Evolutionary conservation across 2,888 invertebrate genomes (phyloP).

Genomic region (Griposia aprilina): DNA sequence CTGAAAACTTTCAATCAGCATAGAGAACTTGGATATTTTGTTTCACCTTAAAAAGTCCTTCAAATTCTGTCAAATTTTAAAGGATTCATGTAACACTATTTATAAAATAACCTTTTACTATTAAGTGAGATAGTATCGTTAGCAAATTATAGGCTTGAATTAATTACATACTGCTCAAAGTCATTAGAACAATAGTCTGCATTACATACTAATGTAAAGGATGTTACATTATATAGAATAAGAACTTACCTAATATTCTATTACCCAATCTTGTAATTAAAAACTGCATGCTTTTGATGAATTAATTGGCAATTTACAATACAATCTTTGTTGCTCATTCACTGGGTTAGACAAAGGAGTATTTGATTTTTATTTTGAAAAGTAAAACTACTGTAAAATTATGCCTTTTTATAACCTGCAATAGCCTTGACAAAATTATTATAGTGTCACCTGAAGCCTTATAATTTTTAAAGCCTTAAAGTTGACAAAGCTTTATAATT

Average conservation of each 20-base stretch:
- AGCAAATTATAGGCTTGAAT: slow-evolving; percentile 22
- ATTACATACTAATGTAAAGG: slow-evolving; percentile 23
- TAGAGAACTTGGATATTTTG: not conserved
- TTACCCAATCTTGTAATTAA: not conserved
- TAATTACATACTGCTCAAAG: slow-evolving; percentile 45
- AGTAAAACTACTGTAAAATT: not conserved
- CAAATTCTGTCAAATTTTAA: not conserved
- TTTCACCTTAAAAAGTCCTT: not conserved
- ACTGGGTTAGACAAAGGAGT: no score
- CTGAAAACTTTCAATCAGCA: not conserved
- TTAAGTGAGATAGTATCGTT: slow-evolving; percentile 29
- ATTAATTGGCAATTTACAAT: not conserved
- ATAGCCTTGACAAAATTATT: not conserved
- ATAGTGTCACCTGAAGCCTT: not conserved
- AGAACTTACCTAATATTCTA: slow-evolving; percentile 11
- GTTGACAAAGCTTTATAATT: not conserved
- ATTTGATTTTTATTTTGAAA: no score
- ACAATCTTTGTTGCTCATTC: not conserved
- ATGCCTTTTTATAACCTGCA: no score
- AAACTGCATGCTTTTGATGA: slow-evolving; percentile 5
- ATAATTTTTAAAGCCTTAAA: not conserved
- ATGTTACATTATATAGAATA: slow-evolving; percentile 26
- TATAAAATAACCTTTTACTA: slow-evolving; percentile 34
- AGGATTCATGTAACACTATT: slow-evolving; percentile 10
- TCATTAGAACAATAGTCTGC: slow-evolving; percentile 46